Percentiles rank a stretch among this genome's conserved stretches.
phyloP scores from a whole-genome alignment of 2,888 invertebrate genomes.

The Lochmaea crataegi region DNA sequence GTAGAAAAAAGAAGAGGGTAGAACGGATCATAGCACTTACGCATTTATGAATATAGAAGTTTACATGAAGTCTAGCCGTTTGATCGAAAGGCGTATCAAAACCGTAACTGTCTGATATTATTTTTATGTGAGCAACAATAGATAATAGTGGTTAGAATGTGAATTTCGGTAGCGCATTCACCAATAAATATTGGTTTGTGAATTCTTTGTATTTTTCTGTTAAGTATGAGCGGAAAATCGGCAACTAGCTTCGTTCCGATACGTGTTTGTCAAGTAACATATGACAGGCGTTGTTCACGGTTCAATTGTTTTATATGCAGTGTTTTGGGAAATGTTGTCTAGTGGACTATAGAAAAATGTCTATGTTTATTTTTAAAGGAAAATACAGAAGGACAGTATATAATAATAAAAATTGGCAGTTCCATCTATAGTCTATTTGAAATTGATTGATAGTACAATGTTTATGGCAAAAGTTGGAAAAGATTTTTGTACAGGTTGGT shows the following conservation, averaged over 20 bases:
- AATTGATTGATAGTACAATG: too few species aligned
- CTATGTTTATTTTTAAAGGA: background rate
- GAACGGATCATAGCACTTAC: slow-evolving; percentile 41
- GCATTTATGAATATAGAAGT: slow-evolving; percentile 40
- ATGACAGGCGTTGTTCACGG: slow-evolving; percentile 44
- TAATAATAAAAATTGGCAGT: too few species aligned
- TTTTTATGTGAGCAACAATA: background rate
- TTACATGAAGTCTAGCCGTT: background rate
- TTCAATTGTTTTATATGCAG: slow-evolving; percentile 38
- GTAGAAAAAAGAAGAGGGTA: slow-evolving; percentile 31
- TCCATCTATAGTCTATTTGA: too few species aligned
- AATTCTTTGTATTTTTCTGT: slow-evolving; percentile 36
- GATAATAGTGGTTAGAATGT: background rate
- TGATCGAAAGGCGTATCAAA: background rate
- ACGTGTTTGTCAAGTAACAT: slow-evolving; percentile 39
- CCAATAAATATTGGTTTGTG: background rate
- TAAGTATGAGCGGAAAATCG: slow-evolving; percentile 45
- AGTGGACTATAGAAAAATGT: background rate
- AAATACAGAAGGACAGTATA: background rate
- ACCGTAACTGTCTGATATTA: background rate
- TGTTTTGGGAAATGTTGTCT: slow-evolving; percentile 23
- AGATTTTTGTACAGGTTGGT: too few species aligned
- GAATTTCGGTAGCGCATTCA: background rate
- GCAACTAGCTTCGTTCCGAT: slow-evolving; percentile 29
- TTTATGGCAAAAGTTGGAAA: too few species aligned